Evolutionary conservation across 2,797 vertebrate genomes (phyloP).

Genomic region (Steatocranus sp.): DNA sequence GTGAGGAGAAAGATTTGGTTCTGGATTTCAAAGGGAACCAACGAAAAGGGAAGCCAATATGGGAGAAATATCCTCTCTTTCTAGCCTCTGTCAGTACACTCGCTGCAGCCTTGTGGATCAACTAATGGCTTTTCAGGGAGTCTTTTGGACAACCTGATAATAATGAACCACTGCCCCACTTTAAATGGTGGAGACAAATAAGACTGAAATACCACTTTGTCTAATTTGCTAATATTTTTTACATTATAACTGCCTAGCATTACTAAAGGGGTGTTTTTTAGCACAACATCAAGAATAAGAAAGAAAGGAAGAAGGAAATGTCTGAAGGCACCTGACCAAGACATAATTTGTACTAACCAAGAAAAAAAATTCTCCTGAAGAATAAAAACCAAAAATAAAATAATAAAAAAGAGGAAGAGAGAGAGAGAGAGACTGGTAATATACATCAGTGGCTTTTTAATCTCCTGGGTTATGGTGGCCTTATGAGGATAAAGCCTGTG

Average conservation of each 20-base stretch:
- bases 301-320: neutral
- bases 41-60: neutral
- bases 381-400: conserved; percentile 28
- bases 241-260: neutral
- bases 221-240: neutral
- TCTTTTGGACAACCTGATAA: neutral
- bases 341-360: neutral
- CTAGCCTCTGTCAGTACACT: neutral
- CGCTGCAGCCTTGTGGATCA: neutral
- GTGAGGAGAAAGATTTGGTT: neutral
- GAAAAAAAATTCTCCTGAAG: neutral
- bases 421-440: conserved; percentile 27
- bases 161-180: neutral
- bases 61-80: neutral
- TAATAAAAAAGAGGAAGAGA: conserved; percentile 12
- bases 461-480: neutral
- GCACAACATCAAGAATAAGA: neutral
- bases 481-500: conserved; percentile 19
- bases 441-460: conserved; percentile 37
- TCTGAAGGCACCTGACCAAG: neutral
- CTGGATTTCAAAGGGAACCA: neutral
- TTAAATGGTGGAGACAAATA: neutral
- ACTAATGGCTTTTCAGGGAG: neutral
- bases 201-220: neutral
- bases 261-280: neutral